phyloP scores from a whole-genome alignment of 2,888 invertebrate species.

The Taphrorychus bicolor region DNA sequence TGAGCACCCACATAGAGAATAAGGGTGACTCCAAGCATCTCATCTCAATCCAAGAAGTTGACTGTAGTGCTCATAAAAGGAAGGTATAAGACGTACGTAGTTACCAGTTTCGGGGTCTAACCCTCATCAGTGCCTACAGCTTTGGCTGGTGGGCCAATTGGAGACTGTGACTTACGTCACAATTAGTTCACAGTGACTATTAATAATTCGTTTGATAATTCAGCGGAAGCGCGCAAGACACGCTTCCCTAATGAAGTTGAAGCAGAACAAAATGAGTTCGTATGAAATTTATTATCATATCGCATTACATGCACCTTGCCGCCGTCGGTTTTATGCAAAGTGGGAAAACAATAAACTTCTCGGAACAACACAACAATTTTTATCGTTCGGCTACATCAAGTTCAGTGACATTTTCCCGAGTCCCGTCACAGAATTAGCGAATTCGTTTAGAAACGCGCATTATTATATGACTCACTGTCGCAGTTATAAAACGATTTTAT shows the following conservation, averaged over 20 bases:
- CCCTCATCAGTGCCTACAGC: too few relatives aligned
- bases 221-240: neutral
- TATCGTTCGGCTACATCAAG: constrained; percentile 38
- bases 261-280: neutral
- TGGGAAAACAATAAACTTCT: constrained; percentile 40
- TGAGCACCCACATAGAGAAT: too few relatives aligned
- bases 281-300: constrained; percentile 27
- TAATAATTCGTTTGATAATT: neutral
- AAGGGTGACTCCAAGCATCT: too few relatives aligned
- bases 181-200: too few relatives aligned
- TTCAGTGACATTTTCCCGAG: constrained; percentile 39
- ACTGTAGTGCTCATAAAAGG: too few relatives aligned
- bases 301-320: constrained; percentile 34
- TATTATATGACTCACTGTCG: constrained; percentile 28
- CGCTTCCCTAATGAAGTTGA: neutral
- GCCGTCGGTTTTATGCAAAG: constrained; percentile 26
- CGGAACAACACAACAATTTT: constrained; percentile 36
- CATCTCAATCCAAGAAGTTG: too few relatives aligned
- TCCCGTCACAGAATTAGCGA: constrained; percentile 34
- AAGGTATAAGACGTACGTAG: too few relatives aligned
- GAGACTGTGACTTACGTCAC: too few relatives aligned
- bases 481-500: constrained; percentile 25
- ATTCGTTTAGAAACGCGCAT: constrained; percentile 32
- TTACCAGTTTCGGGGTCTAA: too few relatives aligned
- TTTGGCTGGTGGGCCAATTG: too few relatives aligned